A percentile compares a stretch with the other conserved stretches of the same genome.
Conservation (phyloP, 2,113 vertebrate species). For the Panthera leo region DNA sequence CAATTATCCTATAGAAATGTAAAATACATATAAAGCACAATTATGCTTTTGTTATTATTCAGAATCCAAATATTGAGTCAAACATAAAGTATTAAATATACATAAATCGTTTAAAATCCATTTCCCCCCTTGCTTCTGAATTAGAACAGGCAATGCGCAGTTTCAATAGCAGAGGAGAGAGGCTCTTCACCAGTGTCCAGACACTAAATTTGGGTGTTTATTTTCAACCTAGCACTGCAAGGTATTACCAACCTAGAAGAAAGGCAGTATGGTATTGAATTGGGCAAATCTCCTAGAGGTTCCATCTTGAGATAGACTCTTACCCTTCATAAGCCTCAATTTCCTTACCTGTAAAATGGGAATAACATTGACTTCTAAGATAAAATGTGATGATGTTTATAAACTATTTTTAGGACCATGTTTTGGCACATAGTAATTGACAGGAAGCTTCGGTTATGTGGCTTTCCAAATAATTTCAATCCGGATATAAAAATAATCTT, state of each 20-base stretch:
- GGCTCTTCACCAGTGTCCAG: neutral
- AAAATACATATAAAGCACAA: neutral
- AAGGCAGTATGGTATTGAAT: neutral
- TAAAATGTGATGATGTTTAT: neutral
- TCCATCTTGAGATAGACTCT: neutral
- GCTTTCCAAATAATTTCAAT: neutral
- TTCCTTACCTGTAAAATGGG: neutral
- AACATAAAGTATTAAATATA: conserved; percentile 41
- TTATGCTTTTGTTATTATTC: neutral
- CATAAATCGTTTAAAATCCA: neutral
- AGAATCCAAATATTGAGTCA: neutral
- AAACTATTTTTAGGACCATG: neutral
- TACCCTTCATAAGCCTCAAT: neutral
- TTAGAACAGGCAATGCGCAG: neutral
- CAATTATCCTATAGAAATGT: neutral
- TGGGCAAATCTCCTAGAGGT: neutral
- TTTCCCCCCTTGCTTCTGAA: neutral
- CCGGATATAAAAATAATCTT: neutral
- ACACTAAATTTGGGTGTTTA: neutral
- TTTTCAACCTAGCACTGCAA: neutral
- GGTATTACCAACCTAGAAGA: neutral
- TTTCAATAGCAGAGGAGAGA: neutral
- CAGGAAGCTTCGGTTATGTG: neutral
- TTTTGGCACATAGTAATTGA: neutral
- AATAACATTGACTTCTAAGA: neutral